These are phyloP conservation scores for Cheilosia soror DNA, from an alignment of 2,888 invertebrate genomes.

Conservation along the genomic window DNA sequence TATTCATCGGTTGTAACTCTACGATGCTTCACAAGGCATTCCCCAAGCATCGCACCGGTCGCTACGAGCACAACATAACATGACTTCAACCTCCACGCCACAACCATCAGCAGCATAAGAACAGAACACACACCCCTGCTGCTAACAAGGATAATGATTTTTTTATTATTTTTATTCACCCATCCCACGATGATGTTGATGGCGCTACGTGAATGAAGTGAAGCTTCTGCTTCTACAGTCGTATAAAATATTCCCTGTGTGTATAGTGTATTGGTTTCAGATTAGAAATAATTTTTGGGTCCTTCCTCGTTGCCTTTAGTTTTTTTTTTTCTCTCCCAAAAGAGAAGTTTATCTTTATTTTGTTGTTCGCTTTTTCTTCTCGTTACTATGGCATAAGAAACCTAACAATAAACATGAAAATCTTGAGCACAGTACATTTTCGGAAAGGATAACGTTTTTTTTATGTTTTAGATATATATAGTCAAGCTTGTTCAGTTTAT, in stretches of 20 bases:
- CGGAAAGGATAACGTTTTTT: constrained; percentile 34
- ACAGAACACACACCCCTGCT: constrained; percentile 5
- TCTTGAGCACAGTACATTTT: constrained; percentile 45
- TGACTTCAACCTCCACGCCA: not conserved
- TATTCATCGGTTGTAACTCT: constrained; percentile 43
- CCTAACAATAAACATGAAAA: constrained; percentile 53
- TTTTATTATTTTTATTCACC: constrained; percentile 66
- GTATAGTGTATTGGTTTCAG: constrained; percentile 59
- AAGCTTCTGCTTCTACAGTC: constrained; percentile 31
- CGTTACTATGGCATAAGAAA: constrained; percentile 25
- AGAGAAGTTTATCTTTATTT: constrained; percentile 13
- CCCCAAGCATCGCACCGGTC: not conserved
- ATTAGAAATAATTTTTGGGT: constrained; percentile 36
- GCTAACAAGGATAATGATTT: constrained; percentile 55
- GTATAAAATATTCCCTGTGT: constrained; percentile 13
- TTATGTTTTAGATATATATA: constrained; percentile 27
- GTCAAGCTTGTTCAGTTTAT: constrained; percentile 20
- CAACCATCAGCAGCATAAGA: not conserved
- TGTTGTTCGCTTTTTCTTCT: not conserved
- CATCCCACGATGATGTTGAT: constrained; percentile 52
- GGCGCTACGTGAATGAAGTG: constrained; percentile 60
- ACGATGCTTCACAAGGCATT: constrained; percentile 4
- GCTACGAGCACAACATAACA: constrained; percentile 2
- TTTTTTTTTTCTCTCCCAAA: constrained; percentile 16
- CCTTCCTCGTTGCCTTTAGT: constrained; percentile 19